Conservation (phyloP, 2,888 invertebrate genomes). For the Aporophyla nigra region DNA sequence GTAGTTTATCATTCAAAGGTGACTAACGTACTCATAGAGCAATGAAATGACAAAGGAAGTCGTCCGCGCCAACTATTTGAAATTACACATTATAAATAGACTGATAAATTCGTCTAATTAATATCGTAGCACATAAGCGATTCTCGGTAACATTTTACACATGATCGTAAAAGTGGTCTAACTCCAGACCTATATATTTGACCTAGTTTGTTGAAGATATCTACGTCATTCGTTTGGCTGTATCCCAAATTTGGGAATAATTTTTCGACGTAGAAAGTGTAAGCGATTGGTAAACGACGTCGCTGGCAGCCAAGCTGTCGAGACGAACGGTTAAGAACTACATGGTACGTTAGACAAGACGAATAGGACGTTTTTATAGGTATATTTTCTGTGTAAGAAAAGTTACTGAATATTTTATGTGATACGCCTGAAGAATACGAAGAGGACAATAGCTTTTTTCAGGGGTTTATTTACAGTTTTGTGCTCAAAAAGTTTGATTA, state of each 20-base stretch:
- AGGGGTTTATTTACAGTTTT: background rate
- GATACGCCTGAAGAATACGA: background rate
- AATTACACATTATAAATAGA: slow-evolving; percentile 51
- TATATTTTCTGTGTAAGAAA: slow-evolving; percentile 7
- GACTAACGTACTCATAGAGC: slow-evolving; percentile 34
- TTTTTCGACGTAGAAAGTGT: slow-evolving; percentile 68
- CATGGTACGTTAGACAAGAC: slow-evolving; percentile 18
- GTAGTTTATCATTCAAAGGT: slow-evolving; percentile 17
- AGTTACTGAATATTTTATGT: background rate
- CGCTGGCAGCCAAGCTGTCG: slow-evolving; percentile 45
- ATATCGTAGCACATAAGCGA: slow-evolving; percentile 22
- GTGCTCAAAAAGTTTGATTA: background rate
- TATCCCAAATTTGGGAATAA: slow-evolving; percentile 82
- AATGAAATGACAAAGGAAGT: slow-evolving; percentile 58
- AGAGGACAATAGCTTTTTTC: background rate
- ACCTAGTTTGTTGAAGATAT: slow-evolving; percentile 82
- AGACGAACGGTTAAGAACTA: background rate
- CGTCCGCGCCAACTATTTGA: slow-evolving; percentile 57
- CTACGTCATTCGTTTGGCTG: slow-evolving; percentile 84
- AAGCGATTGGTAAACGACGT: slow-evolving; percentile 40
- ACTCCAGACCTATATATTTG: slow-evolving; percentile 77
- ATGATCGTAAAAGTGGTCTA: slow-evolving; percentile 55
- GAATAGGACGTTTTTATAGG: slow-evolving; percentile 1
- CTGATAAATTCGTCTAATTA: slow-evolving; percentile 36
- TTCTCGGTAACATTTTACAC: slow-evolving; percentile 47